Conservation (phyloP, 2,888 invertebrate species). For the Melipona bicolor region DNA sequence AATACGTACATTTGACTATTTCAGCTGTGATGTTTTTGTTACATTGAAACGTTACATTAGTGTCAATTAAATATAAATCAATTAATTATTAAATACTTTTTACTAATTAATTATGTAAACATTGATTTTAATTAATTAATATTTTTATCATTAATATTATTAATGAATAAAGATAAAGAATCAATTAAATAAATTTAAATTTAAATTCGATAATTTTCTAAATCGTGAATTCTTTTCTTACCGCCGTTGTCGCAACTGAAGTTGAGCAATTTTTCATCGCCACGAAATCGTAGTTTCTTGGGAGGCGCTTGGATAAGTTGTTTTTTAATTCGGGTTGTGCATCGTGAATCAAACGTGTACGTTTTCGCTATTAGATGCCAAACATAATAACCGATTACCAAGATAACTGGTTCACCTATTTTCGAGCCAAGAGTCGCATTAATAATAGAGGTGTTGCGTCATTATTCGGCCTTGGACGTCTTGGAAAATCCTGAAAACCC, state of each 20-base stretch:
- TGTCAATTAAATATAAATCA: no score
- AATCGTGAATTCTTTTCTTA: not conserved
- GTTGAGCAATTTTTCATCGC: not conserved
- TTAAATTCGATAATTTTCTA: not conserved
- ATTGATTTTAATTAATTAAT: no score
- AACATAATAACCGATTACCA: constrained; percentile 82
- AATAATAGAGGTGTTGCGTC: constrained; percentile 81
- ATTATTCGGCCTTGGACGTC: constrained; percentile 71
- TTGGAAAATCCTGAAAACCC: constrained; percentile 62
- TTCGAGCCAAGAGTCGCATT: constrained; percentile 80
- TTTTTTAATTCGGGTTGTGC: constrained; percentile 4
- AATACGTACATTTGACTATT: no score
- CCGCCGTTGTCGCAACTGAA: not conserved
- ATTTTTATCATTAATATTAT: no score
- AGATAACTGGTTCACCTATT: constrained; percentile 81
- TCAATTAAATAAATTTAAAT: no score
- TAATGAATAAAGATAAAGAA: no score
- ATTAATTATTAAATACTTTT: no score
- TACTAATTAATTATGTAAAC: no score
- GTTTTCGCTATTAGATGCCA: constrained; percentile 76
- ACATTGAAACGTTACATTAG: no score
- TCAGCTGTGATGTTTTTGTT: no score
- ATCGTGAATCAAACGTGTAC: constrained; percentile 67
- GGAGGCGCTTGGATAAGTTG: not conserved
- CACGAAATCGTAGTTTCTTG: not conserved